A percentile compares a stretch with the other conserved stretches of the same genome.
These are phyloP conservation scores for Hypsopygia costalis DNA, from an alignment of 2,888 invertebrate genomes.

Conservation along the genomic window DNA sequence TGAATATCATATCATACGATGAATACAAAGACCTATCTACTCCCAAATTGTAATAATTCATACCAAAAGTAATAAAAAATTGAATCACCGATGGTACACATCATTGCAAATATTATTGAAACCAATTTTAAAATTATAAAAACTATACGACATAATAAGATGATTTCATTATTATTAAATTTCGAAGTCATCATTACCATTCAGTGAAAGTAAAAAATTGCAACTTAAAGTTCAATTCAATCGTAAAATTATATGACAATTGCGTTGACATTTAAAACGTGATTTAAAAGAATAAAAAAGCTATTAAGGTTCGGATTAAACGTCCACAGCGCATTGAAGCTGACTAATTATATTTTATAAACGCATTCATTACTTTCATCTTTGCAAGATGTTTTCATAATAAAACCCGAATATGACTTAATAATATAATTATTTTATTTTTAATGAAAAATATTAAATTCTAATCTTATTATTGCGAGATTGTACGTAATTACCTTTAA, in stretches of 20 bases:
- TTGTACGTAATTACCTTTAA: too few species aligned
- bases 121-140: too few species aligned
- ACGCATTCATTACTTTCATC: neutral
- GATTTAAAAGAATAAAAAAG: conserved; percentile 12
- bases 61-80: too few species aligned
- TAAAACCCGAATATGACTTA: too few species aligned
- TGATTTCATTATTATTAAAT: neutral
- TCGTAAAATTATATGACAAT: conserved; percentile 37
- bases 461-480: too few species aligned
- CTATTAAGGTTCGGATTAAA: conserved; percentile 19
- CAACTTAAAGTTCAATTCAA: conserved; percentile 32
- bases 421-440: too few species aligned
- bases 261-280: conserved; percentile 26
- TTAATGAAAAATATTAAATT: too few species aligned
- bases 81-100: too few species aligned
- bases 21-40: too few species aligned
- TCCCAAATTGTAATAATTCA: too few species aligned
- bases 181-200: neutral
- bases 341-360: conserved; percentile 1
- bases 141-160: neutral
- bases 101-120: too few species aligned
- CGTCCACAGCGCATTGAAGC: neutral
- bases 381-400: neutral
- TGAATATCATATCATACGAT: too few species aligned
- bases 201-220: conserved; percentile 15